Base-by-base conservation (phyloP, 2,113 vertebrate species). In the Pedetes capensis region DNA sequence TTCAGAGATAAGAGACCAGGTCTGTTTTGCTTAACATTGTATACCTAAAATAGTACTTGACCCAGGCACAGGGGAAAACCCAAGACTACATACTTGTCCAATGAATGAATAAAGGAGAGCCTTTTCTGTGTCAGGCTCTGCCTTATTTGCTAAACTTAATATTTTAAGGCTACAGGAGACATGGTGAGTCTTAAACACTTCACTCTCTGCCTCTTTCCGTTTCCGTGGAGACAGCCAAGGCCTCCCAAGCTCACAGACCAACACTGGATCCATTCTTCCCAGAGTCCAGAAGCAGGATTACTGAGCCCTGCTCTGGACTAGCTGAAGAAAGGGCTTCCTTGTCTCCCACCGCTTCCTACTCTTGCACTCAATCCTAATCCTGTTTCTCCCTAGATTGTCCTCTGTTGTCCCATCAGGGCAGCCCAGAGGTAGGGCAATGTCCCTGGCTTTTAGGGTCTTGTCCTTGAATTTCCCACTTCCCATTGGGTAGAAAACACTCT, bases 201-300 rank as follows among this genome's bases (percentile, higher is more conserved):
- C n/a, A 55, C 78, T 27, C n/a, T 87, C 83, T 83, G 49, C 68
- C 47, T 72, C 32, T 5, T 79, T 39, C 42, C 49, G 6, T 95
- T 94, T 75, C 87, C 59, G 66, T 71, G 80, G 95, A 89, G 87
- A 97, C 8, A 75, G 34, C 23, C 4, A 13, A 25, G 11, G 69
- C 79, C 79, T 89, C 64, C 23, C 11, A 68, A 44, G 44, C 25
- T n/a, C 10, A 42, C 39, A 63, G 13, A 37, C 42, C 49, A 55
- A 55, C 55, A 9, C 39, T 80, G 76, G 71, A 84, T 80, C 37
- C 12, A 22, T 44, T 82, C 91, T 95, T 92, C 32, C 42, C 12
- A 90, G 71, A 74, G 44, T 79, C 68, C 83, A 75, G 53, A 78
- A 34, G 47, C 63, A 47, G 61, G 78, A 72, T 66, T 23, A 93